A percentile compares a stretch with the other conserved stretches of the same genome.
Conservation (phyloP, 2,113 vertebrate genomes). For the Erpornis zantholeuca region DNA sequence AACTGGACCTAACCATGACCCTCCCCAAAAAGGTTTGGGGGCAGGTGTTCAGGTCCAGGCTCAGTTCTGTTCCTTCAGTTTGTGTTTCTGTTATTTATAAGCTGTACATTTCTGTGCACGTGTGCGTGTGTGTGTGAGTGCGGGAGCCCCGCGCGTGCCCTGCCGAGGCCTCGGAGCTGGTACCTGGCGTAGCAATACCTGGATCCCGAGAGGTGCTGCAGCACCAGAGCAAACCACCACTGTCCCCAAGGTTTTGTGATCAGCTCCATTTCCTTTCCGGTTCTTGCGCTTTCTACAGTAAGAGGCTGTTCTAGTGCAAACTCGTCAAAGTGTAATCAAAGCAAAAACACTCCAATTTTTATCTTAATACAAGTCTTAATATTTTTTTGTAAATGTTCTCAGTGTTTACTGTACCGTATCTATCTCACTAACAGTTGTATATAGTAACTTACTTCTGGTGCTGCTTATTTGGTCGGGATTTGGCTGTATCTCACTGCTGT, state of each 20-base stretch:
- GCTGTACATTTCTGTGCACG: background rate
- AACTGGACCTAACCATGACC: background rate
- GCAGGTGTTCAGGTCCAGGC: background rate
- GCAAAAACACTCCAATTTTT: constrained; percentile 56
- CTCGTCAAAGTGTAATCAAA: constrained; percentile 29
- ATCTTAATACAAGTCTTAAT: constrained; percentile 72
- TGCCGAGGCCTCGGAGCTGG: constrained; percentile 30
- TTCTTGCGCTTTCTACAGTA: constrained; percentile 39
- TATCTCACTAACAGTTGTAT: constrained; percentile 81
- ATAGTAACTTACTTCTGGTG: constrained; percentile 79
- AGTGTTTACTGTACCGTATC: constrained; percentile 85
- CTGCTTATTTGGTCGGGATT: constrained; percentile 67
- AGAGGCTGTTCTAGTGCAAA: constrained; percentile 73
- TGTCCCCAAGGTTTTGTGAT: background rate
- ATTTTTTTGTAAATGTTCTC: constrained; percentile 83
- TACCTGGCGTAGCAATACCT: constrained; percentile 56
- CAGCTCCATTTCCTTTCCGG: background rate
- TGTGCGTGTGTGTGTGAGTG: background rate
- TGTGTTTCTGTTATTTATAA: constrained; percentile 26
- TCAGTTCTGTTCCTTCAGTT: background rate
- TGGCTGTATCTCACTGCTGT: constrained; percentile 60
- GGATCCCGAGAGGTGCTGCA: constrained; percentile 37
- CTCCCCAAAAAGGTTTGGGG: background rate
- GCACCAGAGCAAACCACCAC: constrained; percentile 23
- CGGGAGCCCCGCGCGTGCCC: background rate